phyloP scores from a whole-genome alignment of 2,888 invertebrate species.

The Eudemis profundana region DNA sequence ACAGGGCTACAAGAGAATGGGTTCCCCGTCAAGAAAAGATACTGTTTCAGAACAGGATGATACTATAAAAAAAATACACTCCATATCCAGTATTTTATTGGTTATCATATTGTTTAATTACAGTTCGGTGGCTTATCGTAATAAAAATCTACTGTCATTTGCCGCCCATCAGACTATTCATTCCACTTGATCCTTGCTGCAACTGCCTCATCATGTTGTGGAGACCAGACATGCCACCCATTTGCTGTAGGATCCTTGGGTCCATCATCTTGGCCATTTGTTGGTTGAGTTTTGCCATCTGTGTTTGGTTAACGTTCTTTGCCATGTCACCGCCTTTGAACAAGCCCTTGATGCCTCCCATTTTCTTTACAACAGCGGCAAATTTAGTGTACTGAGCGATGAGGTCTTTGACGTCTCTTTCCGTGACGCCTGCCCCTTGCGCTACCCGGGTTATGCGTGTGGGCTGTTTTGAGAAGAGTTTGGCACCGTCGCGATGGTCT shows the following conservation, averaged over 20 bases:
- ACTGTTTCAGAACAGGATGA: not conserved
- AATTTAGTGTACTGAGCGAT: slow-evolving; percentile 99
- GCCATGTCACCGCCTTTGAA: slow-evolving; percentile 99
- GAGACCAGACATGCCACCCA: slow-evolving; percentile 98
- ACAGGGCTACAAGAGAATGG: no score
- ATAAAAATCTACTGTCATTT: slow-evolving; percentile 70
- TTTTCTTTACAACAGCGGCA: slow-evolving; percentile 99
- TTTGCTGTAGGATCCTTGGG: slow-evolving; percentile 97
- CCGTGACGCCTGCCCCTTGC: slow-evolving; percentile 96
- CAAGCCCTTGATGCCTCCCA: slow-evolving; percentile 99
- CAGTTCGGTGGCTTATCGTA: slow-evolving; percentile 48
- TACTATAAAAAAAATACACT: slow-evolving; percentile 3
- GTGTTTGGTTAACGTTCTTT: slow-evolving; percentile 98
- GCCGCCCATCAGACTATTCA: slow-evolving; percentile 87
- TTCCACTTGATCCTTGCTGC: slow-evolving; percentile 87
- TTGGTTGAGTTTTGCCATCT: slow-evolving; percentile 99
- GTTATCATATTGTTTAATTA: slow-evolving; percentile 48
- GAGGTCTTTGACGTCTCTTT: slow-evolving; percentile 98
- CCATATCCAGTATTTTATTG: slow-evolving; percentile 48
- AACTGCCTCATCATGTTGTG: slow-evolving; percentile 99
- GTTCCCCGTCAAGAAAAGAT: no score
- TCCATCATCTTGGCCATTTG: slow-evolving; percentile 99
- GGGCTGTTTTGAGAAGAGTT: slow-evolving; percentile 96
- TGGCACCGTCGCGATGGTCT: slow-evolving; percentile 97
- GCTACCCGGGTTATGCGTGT: slow-evolving; percentile 94